Evolutionary conservation across 2,797 vertebrate species (phyloP).

Genomic region (Chelidonichthys spinosus): DNA sequence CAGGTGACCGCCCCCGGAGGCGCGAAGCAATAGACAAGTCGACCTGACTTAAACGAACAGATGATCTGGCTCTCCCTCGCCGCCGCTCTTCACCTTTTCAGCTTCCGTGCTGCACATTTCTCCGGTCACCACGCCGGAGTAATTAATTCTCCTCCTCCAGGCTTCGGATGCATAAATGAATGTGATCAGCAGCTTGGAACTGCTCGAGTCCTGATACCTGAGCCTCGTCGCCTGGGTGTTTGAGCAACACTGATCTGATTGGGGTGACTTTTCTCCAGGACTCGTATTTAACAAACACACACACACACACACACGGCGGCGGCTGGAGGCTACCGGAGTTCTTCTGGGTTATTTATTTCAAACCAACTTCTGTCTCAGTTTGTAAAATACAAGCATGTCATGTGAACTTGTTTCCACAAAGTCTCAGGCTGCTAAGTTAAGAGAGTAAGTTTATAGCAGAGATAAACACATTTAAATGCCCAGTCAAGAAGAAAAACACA

Average conservation of each 20-base stretch:
- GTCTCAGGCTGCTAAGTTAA: neutral
- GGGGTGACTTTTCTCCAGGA: no score
- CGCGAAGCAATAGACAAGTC: slow-evolving; percentile 17
- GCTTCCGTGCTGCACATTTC: slow-evolving; percentile 30
- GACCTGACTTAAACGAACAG: slow-evolving; percentile 26
- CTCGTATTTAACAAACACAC: no score
- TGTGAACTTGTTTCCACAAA: no score
- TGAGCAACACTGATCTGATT: no score
- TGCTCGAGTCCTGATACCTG: slow-evolving; percentile 19
- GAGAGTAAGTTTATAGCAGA: neutral
- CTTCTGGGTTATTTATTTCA: neutral
- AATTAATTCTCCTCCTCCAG: slow-evolving; percentile 48
- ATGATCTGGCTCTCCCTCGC: slow-evolving; percentile 22
- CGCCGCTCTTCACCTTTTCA: slow-evolving; percentile 40
- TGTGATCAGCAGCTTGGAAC: slow-evolving; percentile 35
- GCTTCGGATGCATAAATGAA: slow-evolving; percentile 39
- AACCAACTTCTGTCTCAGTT: neutral
- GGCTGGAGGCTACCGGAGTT: neutral
- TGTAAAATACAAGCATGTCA: neutral
- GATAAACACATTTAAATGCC: no score
- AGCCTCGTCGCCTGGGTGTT: neutral
- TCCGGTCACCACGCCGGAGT: slow-evolving; percentile 35
- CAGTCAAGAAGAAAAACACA: no score
- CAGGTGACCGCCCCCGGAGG: slow-evolving; percentile 28
- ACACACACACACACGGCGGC: no score